Evolutionary conservation across 2,888 invertebrate species (phyloP).

Genomic region (Drosophila paracracens): DNA sequence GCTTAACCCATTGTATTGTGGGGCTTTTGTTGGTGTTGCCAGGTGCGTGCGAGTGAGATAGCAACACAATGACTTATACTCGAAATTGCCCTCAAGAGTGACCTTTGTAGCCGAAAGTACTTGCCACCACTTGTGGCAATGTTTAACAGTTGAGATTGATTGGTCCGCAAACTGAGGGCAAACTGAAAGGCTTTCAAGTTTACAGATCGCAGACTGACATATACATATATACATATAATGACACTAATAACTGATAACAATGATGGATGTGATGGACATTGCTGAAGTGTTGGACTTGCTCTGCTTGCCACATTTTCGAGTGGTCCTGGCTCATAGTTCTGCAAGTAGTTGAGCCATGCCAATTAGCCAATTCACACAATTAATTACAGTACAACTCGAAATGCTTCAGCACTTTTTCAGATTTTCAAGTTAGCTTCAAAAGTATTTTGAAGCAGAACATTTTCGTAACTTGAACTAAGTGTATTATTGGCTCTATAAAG

Average conservation of each 20-base stretch:
- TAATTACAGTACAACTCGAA: neutral
- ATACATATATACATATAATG: neutral
- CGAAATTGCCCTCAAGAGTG: constrained; percentile 12
- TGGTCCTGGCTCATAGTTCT: neutral
- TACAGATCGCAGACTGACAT: neutral
- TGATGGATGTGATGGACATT: constrained; percentile 2
- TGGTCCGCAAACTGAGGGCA: constrained; percentile 14
- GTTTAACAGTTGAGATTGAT: constrained; percentile 38
- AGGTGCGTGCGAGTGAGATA: constrained; percentile 10
- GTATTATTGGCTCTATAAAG: constrained; percentile 16
- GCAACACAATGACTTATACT: constrained; percentile 31
- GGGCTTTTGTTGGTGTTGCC: constrained; percentile 12
- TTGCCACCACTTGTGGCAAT: constrained; percentile 1
- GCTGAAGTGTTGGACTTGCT: neutral
- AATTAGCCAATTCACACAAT: neutral
- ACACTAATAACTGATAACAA: constrained; percentile 23
- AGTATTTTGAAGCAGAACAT: neutral
- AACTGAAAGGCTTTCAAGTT: constrained; percentile 23
- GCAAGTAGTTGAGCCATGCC: neutral
- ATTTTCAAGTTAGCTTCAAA: neutral
- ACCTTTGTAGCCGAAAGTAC: neutral
- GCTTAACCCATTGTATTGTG: constrained; percentile 35
- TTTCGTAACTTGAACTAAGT: constrained; percentile 13
- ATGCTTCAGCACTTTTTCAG: neutral
- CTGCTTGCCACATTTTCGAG: neutral